Base-by-base conservation (phyloP, 2,888 invertebrate genomes). In the Erynnis tages region DNA sequence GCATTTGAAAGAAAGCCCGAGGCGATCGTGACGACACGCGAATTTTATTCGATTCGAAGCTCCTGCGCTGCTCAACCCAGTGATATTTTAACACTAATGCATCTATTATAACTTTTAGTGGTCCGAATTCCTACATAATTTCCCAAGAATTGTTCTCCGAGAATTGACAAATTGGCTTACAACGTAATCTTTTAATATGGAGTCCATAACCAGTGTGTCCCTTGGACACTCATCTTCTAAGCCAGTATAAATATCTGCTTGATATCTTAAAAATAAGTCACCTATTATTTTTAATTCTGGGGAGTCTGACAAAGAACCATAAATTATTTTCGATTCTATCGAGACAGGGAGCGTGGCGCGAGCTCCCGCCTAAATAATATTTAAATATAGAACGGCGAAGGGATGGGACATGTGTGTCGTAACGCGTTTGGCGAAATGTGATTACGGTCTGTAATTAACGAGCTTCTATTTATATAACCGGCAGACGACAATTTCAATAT, bases 401-500 rank as follows among this genome's bases (percentile, higher is more conserved):
- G 88, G 88, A 89, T 88, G 87, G 82, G 86, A 85, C 88, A 88
- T 84, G 79, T 88, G 87, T 84, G 83, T 82, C 75, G 85, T 84
- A 86, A 88, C 85, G 85, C 77, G 76, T 87, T 86, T 89, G 88
- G 88, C 88, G 88, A 89, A 89, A 88, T 88, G 88, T 85, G 88
- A 89, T 89, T 89, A 87, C 83, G 78, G 78, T 79, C 76, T 61
- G 81, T 86, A 84, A 89, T 88, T 89, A 88, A 89, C 82, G 84
- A 82, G 79, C 69, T 61, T 73, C 81, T 89, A 87, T 89, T 86
- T 87, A 79, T 76, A 76, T 77, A 69, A 54, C 56, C 59, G 50
- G 57, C 64, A 64, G 65, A 61, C 65, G 66, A 75, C 69, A 73
- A 76, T 77, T 76, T 72, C 63, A 74, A 77, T 73, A 73, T 79